Conservation (phyloP, 2,113 vertebrate species). For the Rana temporaria region DNA sequence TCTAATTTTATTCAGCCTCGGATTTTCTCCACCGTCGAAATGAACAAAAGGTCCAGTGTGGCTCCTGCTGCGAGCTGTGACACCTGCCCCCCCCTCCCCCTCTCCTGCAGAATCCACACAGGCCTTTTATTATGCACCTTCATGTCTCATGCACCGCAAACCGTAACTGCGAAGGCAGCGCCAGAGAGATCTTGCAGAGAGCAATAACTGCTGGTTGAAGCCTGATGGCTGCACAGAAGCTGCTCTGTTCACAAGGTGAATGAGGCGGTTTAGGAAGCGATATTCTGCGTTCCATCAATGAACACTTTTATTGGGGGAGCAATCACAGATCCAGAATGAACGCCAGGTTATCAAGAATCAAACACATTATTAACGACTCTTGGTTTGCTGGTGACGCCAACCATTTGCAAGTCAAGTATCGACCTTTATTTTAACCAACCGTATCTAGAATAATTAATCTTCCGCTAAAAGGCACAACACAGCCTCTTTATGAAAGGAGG, state of each 20-base stretch:
- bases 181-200: slow-evolving; percentile 17
- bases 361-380: background rate
- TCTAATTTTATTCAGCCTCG: background rate
- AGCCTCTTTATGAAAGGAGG: no score
- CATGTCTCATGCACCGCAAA: slow-evolving; percentile 2
- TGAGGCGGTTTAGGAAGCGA: background rate
- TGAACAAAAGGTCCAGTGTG: background rate
- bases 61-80: background rate
- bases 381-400: background rate
- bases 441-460: no score
- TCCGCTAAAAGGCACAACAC: no score
- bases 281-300: slow-evolving; percentile 9
- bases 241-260: slow-evolving; percentile 8
- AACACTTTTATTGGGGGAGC: slow-evolving; percentile 26
- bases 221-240: slow-evolving; percentile 32
- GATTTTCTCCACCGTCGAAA: background rate
- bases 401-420: no score
- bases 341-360: slow-evolving; percentile 30
- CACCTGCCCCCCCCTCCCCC: background rate
- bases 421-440: no score
- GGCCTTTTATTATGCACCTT: slow-evolving; percentile 2
- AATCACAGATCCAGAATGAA: background rate
- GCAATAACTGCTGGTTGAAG: slow-evolving; percentile 25
- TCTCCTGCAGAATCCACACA: background rate
- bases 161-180: background rate